phyloP scores from a whole-genome alignment of 2,113 vertebrate species.

The Gambusia affinis region DNA sequence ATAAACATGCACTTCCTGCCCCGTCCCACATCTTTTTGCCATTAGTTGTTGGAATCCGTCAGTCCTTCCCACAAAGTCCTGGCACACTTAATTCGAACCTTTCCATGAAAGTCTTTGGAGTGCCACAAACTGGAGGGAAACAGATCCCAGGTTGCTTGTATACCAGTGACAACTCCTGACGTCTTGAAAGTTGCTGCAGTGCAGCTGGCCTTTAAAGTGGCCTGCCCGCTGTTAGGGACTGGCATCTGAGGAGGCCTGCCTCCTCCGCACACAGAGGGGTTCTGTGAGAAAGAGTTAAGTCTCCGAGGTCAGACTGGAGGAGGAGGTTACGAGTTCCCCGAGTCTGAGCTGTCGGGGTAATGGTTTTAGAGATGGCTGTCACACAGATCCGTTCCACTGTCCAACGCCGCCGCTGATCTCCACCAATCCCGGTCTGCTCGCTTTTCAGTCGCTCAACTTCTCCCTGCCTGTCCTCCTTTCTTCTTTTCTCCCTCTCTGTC shows the following conservation, averaged over 20 bases:
- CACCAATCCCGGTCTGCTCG: conserved; percentile 60
- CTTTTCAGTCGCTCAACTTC: conserved; percentile 73
- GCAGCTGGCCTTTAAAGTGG: conserved; percentile 59
- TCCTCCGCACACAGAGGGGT: conserved; percentile 69
- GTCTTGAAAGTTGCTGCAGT: conserved; percentile 52
- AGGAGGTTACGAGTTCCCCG: conserved; percentile 68
- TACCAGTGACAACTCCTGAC: conserved; percentile 62
- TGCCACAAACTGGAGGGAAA: conserved; percentile 54
- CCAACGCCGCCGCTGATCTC: conserved; percentile 72
- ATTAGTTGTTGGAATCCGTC: conserved; percentile 42
- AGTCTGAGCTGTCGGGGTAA: conserved; percentile 76
- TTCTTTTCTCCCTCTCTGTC: conserved; percentile 60
- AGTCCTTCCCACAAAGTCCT: conserved; percentile 41
- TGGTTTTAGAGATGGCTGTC: conserved; percentile 84
- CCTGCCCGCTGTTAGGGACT: conserved; percentile 59
- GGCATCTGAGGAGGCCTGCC: conserved; percentile 63
- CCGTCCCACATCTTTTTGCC: conserved; percentile 38
- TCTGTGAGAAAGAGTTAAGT: conserved; percentile 73
- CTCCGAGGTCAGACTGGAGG: conserved; percentile 66
- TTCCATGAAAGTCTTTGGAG: conserved; percentile 62
- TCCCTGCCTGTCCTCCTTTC: conserved; percentile 63
- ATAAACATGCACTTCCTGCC: conserved; percentile 28
- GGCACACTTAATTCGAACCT: conserved; percentile 58
- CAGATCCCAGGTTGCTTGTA: conserved; percentile 59
- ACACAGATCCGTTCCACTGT: conserved; percentile 83